These are phyloP conservation scores for Zaprionus vittiger DNA, from an alignment of 1,140 invertebrate genomes.

Conservation along the genomic window DNA sequence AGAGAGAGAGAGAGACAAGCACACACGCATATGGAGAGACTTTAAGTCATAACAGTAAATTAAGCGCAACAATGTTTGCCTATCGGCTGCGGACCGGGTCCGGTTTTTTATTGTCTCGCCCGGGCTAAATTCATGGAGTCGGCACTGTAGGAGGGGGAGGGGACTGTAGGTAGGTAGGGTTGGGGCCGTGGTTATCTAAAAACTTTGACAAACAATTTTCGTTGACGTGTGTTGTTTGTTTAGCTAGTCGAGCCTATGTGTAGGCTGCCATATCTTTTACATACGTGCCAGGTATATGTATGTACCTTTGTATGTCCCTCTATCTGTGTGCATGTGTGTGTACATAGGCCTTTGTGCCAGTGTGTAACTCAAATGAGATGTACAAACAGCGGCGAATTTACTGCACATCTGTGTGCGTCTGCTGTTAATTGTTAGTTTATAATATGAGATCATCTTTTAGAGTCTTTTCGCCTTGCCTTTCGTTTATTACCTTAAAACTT, in stretches of 20 bases:
- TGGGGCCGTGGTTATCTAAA: conserved; percentile 63
- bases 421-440: conserved; percentile 79
- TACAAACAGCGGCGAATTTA: conserved; percentile 65
- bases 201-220: conserved; percentile 80
- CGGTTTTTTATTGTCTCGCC: conserved; percentile 47
- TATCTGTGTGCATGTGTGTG: background rate
- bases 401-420: conserved; percentile 30
- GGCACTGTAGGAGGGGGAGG: background rate
- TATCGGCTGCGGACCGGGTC: conserved; percentile 43
- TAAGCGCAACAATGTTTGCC: conserved; percentile 73
- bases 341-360: conserved; percentile 14
- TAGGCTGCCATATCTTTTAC: conserved; percentile 40
- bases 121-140: conserved; percentile 22
- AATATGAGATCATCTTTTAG: conserved; percentile 51
- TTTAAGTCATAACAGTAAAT: conserved; percentile 66
- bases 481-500: conserved; percentile 31
- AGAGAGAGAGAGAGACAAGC: background rate
- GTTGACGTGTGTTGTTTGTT: conserved; percentile 72
- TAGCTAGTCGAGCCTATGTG: conserved; percentile 49
- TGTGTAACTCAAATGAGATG: conserved; percentile 67
- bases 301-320: background rate
- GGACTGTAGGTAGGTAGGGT: background rate
- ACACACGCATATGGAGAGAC: conserved; percentile 14
- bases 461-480: conserved; percentile 36
- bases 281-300: background rate